Conservation (phyloP, 2,113 vertebrate genomes). For the Sminthopsis crassicaudata region DNA sequence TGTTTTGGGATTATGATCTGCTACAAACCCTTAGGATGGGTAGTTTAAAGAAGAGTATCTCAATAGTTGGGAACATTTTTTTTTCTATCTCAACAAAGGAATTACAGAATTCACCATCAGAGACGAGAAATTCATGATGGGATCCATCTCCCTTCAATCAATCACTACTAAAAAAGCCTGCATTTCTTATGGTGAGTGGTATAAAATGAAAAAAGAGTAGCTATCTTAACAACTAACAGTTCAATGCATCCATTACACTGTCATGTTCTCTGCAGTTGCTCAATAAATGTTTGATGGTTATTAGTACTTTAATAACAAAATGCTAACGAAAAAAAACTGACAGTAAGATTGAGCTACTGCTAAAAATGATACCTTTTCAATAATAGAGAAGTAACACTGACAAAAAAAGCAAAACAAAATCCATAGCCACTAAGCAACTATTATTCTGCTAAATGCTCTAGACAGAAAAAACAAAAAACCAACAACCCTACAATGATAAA, state of each 20-base stretch:
- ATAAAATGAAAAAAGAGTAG: not conserved
- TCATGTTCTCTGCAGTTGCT: not conserved
- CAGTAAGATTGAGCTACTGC: not conserved
- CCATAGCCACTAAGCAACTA: not conserved
- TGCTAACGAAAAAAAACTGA: not conserved
- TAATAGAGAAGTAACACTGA: not conserved
- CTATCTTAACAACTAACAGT: not conserved
- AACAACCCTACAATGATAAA: not conserved
- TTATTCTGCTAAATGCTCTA: not conserved
- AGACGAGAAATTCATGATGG: not conserved
- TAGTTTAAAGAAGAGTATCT: not conserved
- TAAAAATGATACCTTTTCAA: not conserved
- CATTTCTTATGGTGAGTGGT: not conserved
- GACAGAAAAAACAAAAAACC: no score
- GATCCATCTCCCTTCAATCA: not conserved
- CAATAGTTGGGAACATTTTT: not conserved
- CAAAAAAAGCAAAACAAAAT: no score
- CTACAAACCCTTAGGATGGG: not conserved
- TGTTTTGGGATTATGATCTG: not conserved
- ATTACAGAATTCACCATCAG: not conserved
- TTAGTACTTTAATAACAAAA: not conserved
- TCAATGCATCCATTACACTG: not conserved
- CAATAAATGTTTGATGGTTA: not conserved
- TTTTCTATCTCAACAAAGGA: not conserved
- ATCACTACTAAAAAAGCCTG: not conserved